These are phyloP conservation scores for Tyrophagus putrescentiae DNA, from an alignment of 1,140 invertebrate genomes.

Conservation along the genomic window DNA sequence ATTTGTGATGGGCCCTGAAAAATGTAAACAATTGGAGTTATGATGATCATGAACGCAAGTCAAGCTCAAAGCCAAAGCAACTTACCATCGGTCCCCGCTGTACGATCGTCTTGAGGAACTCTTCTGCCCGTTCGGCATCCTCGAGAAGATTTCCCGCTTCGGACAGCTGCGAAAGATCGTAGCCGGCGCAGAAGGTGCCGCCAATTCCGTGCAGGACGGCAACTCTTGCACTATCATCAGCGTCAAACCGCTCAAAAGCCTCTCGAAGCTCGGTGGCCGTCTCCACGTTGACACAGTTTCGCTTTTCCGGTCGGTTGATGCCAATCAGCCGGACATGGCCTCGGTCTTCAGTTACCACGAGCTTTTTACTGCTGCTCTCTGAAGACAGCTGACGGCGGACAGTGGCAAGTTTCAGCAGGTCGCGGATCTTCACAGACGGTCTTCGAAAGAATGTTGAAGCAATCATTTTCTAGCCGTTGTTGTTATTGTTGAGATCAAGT, in stretches of 20 bases:
- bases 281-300: slow-evolving; percentile 57
- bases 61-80: no score
- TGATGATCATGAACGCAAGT: not conserved
- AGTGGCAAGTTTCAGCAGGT: no score
- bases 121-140: not conserved
- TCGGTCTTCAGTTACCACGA: slow-evolving; percentile 43
- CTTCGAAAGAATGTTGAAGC: no score
- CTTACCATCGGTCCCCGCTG: slow-evolving; percentile 4
- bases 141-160: slow-evolving; percentile 32
- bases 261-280: slow-evolving; percentile 49
- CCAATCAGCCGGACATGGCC: slow-evolving; percentile 55
- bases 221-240: slow-evolving; percentile 45
- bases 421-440: no score
- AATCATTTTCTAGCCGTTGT: no score
- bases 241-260: slow-evolving; percentile 61
- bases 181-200: slow-evolving; percentile 78
- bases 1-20: slow-evolving; percentile 39
- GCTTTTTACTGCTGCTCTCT: slow-evolving; percentile 16
- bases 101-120: slow-evolving; percentile 15
- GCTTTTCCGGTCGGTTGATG: slow-evolving; percentile 63
- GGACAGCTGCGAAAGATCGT: slow-evolving; percentile 45
- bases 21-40: slow-evolving; percentile 7
- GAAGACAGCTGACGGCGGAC: no score
- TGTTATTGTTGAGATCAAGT: no score
- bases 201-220: slow-evolving; percentile 67